Percentiles rank a stretch among this genome's conserved stretches.
phyloP scores from a whole-genome alignment of 1,140 invertebrate genomes.

The Batillaria attramentaria region DNA sequence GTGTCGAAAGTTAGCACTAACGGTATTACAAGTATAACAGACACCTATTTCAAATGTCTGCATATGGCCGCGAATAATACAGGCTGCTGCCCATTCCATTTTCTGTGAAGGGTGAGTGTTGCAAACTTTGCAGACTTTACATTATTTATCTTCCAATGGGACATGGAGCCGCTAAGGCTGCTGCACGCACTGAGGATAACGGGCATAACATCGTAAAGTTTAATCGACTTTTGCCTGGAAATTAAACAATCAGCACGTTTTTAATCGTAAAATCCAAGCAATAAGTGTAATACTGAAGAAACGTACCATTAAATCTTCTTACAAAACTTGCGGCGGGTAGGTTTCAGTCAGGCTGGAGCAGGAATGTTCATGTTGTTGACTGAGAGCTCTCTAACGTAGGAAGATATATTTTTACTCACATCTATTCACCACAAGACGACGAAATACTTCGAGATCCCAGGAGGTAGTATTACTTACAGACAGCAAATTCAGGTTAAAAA shows the following conservation, averaged over 20 bases:
- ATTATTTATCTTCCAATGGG: not conserved
- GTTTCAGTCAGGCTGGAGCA: constrained; percentile 19
- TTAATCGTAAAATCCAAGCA: not conserved
- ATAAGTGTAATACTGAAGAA: not conserved
- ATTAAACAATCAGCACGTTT: not conserved
- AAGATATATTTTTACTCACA: not conserved
- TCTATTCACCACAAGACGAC: not conserved
- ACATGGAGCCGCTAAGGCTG: not conserved
- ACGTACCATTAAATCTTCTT: not conserved
- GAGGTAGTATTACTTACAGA: not conserved
- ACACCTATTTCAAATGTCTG: too few relatives aligned
- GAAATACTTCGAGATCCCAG: not conserved
- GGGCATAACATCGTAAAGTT: not conserved
- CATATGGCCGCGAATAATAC: too few relatives aligned
- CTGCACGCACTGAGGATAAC: not conserved
- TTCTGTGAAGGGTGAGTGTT: too few relatives aligned
- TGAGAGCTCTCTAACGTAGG: constrained; percentile 10
- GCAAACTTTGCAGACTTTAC: too few relatives aligned
- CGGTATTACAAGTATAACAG: too few relatives aligned
- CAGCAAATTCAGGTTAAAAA: not conserved
- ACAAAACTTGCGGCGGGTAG: constrained; percentile 1
- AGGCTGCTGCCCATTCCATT: too few relatives aligned
- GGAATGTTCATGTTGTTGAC: constrained; percentile 33
- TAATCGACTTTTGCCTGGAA: not conserved
- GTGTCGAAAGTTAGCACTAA: too few relatives aligned